phyloP scores from a whole-genome alignment of 1,140 invertebrate genomes.

The Lasioglossum baleicum region DNA sequence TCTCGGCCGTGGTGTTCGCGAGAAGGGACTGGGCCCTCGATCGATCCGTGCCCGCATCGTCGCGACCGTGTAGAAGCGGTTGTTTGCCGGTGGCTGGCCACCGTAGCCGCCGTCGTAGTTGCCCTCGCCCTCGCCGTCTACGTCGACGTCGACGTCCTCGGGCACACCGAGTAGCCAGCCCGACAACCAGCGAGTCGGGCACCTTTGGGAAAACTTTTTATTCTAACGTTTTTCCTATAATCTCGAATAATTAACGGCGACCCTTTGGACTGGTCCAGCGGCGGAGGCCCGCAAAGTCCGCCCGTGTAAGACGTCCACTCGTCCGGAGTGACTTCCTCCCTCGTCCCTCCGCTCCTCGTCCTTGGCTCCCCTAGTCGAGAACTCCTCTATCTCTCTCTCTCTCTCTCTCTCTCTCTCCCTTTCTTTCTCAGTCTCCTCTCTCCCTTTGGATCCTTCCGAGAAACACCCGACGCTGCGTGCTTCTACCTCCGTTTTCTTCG shows the following conservation, averaged over 20 bases:
- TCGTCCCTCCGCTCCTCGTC: background rate
- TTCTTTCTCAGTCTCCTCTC: background rate
- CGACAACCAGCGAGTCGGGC: background rate
- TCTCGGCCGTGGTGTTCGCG: constrained; percentile 15
- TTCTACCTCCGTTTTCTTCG: constrained; percentile 23
- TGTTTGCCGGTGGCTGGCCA: constrained; percentile 57
- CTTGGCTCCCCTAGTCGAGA: background rate
- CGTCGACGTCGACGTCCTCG: background rate
- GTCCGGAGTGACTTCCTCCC: background rate
- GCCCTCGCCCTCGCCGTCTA: background rate
- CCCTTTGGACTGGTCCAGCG: background rate
- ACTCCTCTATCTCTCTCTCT: no score
- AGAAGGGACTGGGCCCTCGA: constrained; percentile 63
- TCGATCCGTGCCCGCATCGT: constrained; percentile 66
- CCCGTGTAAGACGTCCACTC: background rate
- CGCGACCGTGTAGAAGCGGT: constrained; percentile 55
- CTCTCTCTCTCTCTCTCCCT: no score
- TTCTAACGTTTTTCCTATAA: constrained; percentile 60
- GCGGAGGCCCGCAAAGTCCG: background rate
- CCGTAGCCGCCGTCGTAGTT: constrained; percentile 38
- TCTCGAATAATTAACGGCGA: constrained; percentile 52
- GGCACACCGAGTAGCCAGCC: no score
- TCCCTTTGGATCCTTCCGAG: constrained; percentile 32
- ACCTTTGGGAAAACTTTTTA: constrained; percentile 50
- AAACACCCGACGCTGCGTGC: constrained; percentile 18